Evolutionary conservation across 2,797 vertebrate genomes (phyloP), one percentile per base, ranked within the genome.

Genomic region (Tokudaia tokunoshimensis): DNA sequence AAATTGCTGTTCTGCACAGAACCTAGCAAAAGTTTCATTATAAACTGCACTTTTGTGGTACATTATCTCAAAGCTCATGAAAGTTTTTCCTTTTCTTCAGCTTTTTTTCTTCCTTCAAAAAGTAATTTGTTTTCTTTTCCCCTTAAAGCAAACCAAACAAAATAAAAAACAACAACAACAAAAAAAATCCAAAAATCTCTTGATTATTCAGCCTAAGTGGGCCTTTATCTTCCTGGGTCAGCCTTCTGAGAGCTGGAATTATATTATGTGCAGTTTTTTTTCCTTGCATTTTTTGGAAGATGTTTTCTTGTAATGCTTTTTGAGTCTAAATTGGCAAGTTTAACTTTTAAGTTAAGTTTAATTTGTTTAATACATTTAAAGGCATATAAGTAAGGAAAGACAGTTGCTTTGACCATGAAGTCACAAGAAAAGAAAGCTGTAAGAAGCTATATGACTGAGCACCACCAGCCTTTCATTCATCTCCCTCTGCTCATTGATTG

Each of bases 341-440:
- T 70, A 37, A 37, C 17, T 72, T 72, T 20, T 37, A 72, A n/a
- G 67, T 7, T 34, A 70, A 70, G 67, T 20, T n/a, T n/a, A n/a
- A n/a, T 19, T 34, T 67, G 31, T 34, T 70, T n/a, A 72, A 72
- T 72, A 72, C 20, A n/a, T 72, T 72, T 85, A 97, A 97, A 97
- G 96, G 96, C 94, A 97, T 95, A 89, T 92, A 94, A 96, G 94
- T 84, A 96, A 97, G 92, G 80, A 96, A 95, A 97, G 92, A 95
- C 96, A 97, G 90, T 87, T 92, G 82, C 65, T 95, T 78, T 92
- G 67, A 96, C 74, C 93, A 52, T 91, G 93, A 95, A 78, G 61
- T 89, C 67, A 89, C 26, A 90, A 47, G 72, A 47, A 85, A 94
- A 94, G 81, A 34, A 88, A 44, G 89, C 75, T 70, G 41, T 93